Base-by-base conservation (phyloP, 2,888 invertebrate species). In the Tuta absoluta region DNA sequence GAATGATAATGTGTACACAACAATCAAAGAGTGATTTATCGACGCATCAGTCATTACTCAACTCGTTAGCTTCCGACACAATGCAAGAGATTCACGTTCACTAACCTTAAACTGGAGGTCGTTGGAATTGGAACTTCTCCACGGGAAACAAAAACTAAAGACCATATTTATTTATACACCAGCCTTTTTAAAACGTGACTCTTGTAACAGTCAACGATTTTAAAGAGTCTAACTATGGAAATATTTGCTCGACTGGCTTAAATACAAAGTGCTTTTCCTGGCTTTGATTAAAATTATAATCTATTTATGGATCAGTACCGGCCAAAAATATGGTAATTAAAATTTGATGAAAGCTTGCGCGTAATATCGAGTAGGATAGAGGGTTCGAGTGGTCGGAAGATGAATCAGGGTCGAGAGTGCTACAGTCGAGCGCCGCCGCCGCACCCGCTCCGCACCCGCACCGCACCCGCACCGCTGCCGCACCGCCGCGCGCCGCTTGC, bases 241-340 rank as follows among this genome's bases (percentile, higher is more conserved):
- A 45, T 87, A 75, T 64, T 80, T 85, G 67, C 67, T 90, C 4
- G 82, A 83, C 8, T 90, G 89, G 45, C 62, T 70, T 0, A 19
- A 58, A 45, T n/a, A 45, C 45, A 45, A 45, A 45, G 45, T n/a
- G 17, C 45, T 45, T 45, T 3, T n/a, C 14, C 5, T 1, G 41
- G 41, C 41, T 41, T 41, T 41, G 41, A 12, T 41, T 41, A n/a
- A 17, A 10, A 49, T 19, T 19, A 12, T 51, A 21, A 21, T 51
- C 51, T 51, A 21, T 51, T 21, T 21, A 23, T 11, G 23, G 19
- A 51, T 21, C 23, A 3, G 23, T 19, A 51, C 51, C 23, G 17
- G 51, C n/a, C 56, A 28, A 56, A 33, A 56, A 56, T 56, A 56
- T 56, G 56, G 28, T 56, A 56, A 56, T 56, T 33, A 56, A 56